Evolutionary conservation across 2,888 invertebrate genomes (phyloP), one percentile per base, ranked within the genome.

Genomic region (Macaria notata): DNA sequence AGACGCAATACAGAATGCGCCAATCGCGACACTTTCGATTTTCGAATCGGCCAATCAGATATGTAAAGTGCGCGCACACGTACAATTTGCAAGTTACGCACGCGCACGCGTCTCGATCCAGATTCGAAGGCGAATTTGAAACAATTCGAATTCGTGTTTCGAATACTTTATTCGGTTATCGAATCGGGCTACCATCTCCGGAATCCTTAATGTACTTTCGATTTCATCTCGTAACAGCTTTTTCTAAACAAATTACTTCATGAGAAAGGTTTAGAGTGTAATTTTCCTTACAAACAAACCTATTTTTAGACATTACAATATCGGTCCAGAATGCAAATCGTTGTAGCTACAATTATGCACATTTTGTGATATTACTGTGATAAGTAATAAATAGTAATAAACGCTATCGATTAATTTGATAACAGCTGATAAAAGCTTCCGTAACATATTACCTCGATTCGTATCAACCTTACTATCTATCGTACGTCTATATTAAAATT

Each of bases 121-220:
- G 65, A 69, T 68, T 71, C 67, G 61, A 60, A 60, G 51, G 64
- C 67, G 58, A 60, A 59, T 59, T 53, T 48, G 54, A 54, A 60
- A 45, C 59, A 74, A 71, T 71, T 66, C 62, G 62, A 61, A 61
- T 46, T 59, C 81, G 79, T 76, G 80, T 56, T 59, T 66, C 70
- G 84, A 81, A 83, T 84, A 68, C 68, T 68, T 78, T 74, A 59
- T 64, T 62, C 66, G 59, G 69, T 72, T 70, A 71, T 67, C 65
- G 70, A 70, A 63, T 61, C 57, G 58, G 56, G 56, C 51, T 62
- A 64, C 63, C 33, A 66, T 68, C 64, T 66, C 69, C 65, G 59
- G 68, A 73, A 71, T 75, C 67, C 63, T 66, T 66, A 69, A 79
- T 80, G 67, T 69, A 81, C 86, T 88, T 88, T 88, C 87, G 71